Conservation (phyloP, 2,888 invertebrate species). For the Sicus ferrugineus region DNA sequence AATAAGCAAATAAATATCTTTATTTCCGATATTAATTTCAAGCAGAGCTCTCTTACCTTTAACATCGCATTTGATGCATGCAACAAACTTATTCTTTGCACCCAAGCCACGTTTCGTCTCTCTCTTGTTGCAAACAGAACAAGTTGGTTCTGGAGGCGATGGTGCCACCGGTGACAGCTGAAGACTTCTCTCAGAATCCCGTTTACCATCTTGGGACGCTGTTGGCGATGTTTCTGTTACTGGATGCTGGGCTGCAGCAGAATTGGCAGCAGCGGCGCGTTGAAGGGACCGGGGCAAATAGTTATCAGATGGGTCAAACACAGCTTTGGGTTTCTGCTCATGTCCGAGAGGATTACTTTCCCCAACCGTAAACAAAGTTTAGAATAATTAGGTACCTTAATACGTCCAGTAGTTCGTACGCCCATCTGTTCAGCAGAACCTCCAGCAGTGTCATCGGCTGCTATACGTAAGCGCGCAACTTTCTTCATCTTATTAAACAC, state of each 20-base stretch:
- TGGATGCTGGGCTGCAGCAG: conserved; percentile 31
- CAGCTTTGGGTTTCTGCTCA: conserved; percentile 78
- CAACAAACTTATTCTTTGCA: conserved; percentile 52
- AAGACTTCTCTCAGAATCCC: conserved; percentile 5
- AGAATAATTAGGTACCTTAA: conserved; percentile 52
- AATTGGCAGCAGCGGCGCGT: conserved; percentile 40
- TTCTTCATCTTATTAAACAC: conserved; percentile 41
- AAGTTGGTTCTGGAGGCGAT: conserved; percentile 44
- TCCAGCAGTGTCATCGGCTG: conserved; percentile 36
- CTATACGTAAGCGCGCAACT: conserved; percentile 42
- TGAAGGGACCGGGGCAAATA: conserved; percentile 71
- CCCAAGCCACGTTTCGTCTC: conserved; percentile 54
- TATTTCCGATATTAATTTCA: no score
- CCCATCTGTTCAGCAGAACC: conserved; percentile 41
- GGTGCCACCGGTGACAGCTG: conserved; percentile 3
- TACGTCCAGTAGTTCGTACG: conserved; percentile 61
- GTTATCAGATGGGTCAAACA: conserved; percentile 86
- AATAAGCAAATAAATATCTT: no score
- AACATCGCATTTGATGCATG: conserved; percentile 53
- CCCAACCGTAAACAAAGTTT: no score
- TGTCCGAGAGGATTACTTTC: no score
- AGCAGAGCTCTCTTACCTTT: conserved; percentile 46
- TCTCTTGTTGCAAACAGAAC: conserved; percentile 50
- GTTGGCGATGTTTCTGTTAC: conserved; percentile 12
- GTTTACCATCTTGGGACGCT: conserved; percentile 19